Conservation (phyloP, 2,797 vertebrate species). For the Columba guinea region DNA sequence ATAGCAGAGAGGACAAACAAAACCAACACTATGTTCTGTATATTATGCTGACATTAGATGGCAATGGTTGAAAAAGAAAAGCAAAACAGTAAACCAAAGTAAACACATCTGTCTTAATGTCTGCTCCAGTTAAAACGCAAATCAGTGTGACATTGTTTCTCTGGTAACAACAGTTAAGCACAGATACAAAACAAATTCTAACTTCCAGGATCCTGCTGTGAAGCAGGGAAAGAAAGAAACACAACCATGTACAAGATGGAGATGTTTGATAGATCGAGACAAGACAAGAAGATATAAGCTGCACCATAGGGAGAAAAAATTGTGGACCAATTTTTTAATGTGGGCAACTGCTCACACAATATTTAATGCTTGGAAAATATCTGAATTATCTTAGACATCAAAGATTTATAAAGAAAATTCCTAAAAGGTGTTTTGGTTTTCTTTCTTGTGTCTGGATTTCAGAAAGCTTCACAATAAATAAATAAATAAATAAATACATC, state of each 20-base stretch:
- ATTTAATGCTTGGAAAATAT: neutral
- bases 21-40: rapidly evolving
- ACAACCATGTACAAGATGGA: rapidly evolving
- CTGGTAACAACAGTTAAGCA: neutral
- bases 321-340: neutral
- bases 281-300: neutral
- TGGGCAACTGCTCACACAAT: neutral
- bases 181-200: neutral
- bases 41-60: neutral
- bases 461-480: rapidly evolving
- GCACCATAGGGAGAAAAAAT: neutral
- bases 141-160: neutral
- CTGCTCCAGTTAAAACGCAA: neutral
- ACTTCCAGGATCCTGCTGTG: neutral
- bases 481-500: neutral
- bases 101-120: neutral
- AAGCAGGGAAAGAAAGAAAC: neutral
- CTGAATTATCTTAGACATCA: neutral
- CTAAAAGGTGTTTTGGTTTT: neutral
- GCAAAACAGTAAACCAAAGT: neutral
- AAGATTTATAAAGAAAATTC: neutral
- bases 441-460: neutral
- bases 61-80: neutral
- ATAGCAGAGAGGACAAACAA: neutral
- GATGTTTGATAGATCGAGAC: neutral